Percentiles rank a stretch among this genome's conserved stretches.
phyloP scores from a whole-genome alignment of 2,888 invertebrate species.

The Tricholauxania praeusta region DNA sequence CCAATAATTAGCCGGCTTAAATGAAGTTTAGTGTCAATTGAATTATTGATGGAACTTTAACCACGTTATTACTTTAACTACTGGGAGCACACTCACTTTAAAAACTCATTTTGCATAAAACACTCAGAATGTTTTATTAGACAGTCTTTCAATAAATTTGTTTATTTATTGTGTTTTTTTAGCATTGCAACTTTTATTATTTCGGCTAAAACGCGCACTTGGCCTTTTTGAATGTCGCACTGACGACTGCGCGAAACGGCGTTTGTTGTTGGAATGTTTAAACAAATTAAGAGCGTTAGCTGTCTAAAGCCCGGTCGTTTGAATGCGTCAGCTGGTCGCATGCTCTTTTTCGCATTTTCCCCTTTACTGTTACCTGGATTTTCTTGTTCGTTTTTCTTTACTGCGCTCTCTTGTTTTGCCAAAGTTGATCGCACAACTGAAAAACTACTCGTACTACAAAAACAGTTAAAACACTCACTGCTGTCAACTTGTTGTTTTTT shows the following conservation, averaged over 20 bases:
- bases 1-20: too few relatives aligned
- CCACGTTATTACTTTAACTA: too few relatives aligned
- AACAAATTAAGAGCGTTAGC: background rate
- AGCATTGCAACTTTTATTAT: background rate
- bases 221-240: background rate
- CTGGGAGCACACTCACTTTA: background rate
- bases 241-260: slow-evolving; percentile 28
- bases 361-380: background rate
- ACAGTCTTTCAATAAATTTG: too few relatives aligned
- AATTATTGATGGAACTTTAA: too few relatives aligned
- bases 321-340: slow-evolving; percentile 26
- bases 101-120: too few relatives aligned
- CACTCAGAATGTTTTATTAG: too few relatives aligned
- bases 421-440: background rate
- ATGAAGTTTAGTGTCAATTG: too few relatives aligned
- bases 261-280: slow-evolving; percentile 30
- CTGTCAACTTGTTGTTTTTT: background rate
- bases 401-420: background rate
- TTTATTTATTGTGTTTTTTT: too few relatives aligned
- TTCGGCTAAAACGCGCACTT: background rate
- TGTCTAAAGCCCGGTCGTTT: background rate
- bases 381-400: background rate
- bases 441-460: slow-evolving; percentile 27
- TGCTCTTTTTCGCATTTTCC: slow-evolving; percentile 1
- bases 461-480: slow-evolving; percentile 33